A percentile compares a stretch with the other conserved stretches of the same genome.
Evolutionary conservation across 2,113 vertebrate genomes (phyloP).

Genomic region (Aramus guarauna): DNA sequence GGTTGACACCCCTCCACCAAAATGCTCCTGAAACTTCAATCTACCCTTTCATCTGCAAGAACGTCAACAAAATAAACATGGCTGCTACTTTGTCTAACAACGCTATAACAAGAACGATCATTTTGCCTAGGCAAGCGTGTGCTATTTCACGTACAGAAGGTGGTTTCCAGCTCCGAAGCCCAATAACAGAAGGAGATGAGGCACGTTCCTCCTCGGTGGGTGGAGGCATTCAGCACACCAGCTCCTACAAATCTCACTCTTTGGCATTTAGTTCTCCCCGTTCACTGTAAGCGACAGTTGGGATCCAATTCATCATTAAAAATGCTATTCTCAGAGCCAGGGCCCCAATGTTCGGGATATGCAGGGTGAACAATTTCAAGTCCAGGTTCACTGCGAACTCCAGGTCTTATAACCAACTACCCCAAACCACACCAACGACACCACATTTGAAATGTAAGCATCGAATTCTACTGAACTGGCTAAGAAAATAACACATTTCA

Average conservation of each 20-base stretch:
- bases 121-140: accelerated
- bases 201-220: neutral
- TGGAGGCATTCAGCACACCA: neutral
- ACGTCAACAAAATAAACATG: neutral
- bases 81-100: neutral
- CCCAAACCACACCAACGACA: neutral
- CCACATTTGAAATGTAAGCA: neutral
- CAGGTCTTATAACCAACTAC: neutral
- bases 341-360: neutral
- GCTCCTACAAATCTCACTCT: neutral
- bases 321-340: neutral
- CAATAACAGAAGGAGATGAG: neutral
- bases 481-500: neutral
- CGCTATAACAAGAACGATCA: accelerated
- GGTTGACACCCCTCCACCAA: neutral
- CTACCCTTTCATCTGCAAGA: neutral
- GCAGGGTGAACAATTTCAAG: neutral
- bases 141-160: neutral
- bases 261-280: neutral
- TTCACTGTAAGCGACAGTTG: neutral
- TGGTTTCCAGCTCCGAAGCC: neutral
- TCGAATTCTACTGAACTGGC: neutral
- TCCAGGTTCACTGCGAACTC: neutral
- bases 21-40: accelerated
- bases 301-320: neutral